Base-by-base conservation (phyloP, 2,888 invertebrate genomes). In the Phyto melanocephala region DNA sequence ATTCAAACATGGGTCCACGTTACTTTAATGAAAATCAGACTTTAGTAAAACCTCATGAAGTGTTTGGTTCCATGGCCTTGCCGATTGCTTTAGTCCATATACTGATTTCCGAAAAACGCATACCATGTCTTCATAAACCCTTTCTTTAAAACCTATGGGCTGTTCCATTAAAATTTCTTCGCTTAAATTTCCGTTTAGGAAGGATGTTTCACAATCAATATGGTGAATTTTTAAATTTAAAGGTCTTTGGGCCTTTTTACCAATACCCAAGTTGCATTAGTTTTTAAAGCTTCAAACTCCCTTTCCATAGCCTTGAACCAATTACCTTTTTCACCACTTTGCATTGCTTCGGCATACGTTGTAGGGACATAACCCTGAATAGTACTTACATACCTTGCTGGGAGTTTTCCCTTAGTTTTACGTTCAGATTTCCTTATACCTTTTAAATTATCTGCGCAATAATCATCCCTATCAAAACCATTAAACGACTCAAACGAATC, bases 81-180 rank as follows among this genome's bases (percentile, higher is more conserved):
- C 74, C 4, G 71, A 74, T 13, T 80, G 68, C 35, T 80, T 70
- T n/a, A 81, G 63, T 15, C 65, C 74, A 42, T 74, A 81, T 10
- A 72, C 0, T 10, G 45, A 76, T 54, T 71, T 75, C 13, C 60
- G 35, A 58, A 63, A 35, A 47, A 47, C 17, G 22, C 47, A 71
- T 47, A 71, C 72, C 15, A 52, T 68, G 0, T 63, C 40, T n/a
- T 45, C 65, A 11, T 42, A 10, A 42, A n/a, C 45, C 0, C 40
- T 67, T 77, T 71, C 76, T 37, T 82, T 78, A 33, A 84, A 84
- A n/a, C 77, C 79, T 40, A 8, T 71, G 20, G 81, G 71, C n/a
- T 83, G 83, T 24, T 77, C 65, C 81, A 85, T 83, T 20, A 68
- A 85, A 47, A 85, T 85, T n/a, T 82, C 56, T 54, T 84, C 83